These are phyloP conservation scores for Lampris incognitus DNA, from an alignment of 2,113 vertebrate genomes.

Conservation along the genomic window DNA sequence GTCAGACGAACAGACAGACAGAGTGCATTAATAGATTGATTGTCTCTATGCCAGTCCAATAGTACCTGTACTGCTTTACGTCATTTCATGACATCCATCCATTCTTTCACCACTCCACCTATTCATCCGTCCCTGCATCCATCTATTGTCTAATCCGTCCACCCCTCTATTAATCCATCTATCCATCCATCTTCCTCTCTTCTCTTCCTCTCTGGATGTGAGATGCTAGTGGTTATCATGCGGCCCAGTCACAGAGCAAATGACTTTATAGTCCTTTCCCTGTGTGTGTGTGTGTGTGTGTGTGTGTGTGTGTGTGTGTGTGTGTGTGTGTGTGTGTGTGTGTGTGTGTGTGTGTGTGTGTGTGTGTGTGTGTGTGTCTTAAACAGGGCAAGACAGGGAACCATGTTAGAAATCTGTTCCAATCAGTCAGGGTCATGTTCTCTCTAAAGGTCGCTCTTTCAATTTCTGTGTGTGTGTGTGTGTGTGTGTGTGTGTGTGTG, in stretches of 20 bases:
- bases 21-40: no score
- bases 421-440: slow-evolving; percentile 20
- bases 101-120: no score
- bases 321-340: slow-evolving; percentile 2
- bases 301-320: not conserved
- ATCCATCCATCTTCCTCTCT: not conserved
- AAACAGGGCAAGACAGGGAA: not conserved
- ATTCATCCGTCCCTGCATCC: no score
- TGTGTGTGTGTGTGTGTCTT: not conserved
- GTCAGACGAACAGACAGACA: no score
- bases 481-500: not conserved
- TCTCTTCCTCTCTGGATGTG: not conserved
- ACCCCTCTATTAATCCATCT: not conserved
- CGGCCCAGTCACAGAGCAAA: no score
- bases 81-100: no score
- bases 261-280: no score
- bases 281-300: no score
- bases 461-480: not conserved
- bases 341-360: slow-evolving; percentile 14
- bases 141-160: no score
- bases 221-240: no score
- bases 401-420: slow-evolving; percentile 18
- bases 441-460: not conserved
- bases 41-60: no score
- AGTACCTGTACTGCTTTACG: no score